Base-by-base conservation (phyloP, 2,888 invertebrate genomes). In the Phragmatobia fuliginosa region DNA sequence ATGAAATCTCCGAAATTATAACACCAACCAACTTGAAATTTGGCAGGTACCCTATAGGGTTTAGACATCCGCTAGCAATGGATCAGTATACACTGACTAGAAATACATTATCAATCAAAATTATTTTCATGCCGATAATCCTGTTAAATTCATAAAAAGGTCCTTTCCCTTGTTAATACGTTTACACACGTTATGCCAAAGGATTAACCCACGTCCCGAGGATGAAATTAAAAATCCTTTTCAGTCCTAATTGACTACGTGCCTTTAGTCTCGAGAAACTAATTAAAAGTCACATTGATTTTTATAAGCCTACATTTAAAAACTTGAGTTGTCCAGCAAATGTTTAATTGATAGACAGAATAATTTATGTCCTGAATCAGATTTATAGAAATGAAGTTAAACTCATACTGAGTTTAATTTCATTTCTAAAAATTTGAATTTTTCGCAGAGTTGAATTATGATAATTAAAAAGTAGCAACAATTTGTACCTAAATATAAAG, bases 141-240 rank as follows among this genome's bases (percentile, higher is more conserved):
- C 6, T 45, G 11, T 28, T 32, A 63, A 49, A 63, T 32, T 32
- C n/a, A n/a, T 45, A 11, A 63, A 63, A 49, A 31, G n/a, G 11
- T n/a, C 32, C 4, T 63, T 45, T 25, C 6, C 25, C 32, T 45
- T 45, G 21, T 32, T 45, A 62, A 62, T 49, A 49, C 11, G 62
- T 62, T 62, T 45, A 5, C 21, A 32, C 62, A 45, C 28, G 21
- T 62, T 45, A 45, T 21, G 41, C 21, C 1, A 41, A 31, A 45
- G 41, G 62, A 45, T 62, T 45, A 32, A 31, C 62, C 31, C 62
- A 62, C 62, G 62, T 21, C 45, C 21, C 14, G 45, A 31, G 41
- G 41, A 45, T 14, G n/a, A 45, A 41, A 62, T 45, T 45, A 62
- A 31, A 62, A 21, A 28, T 32, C 31, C 31, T 45, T 62, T 28